Evolutionary conservation across 1,140 invertebrate genomes (phyloP).

Genomic region (Bombus confusus): DNA sequence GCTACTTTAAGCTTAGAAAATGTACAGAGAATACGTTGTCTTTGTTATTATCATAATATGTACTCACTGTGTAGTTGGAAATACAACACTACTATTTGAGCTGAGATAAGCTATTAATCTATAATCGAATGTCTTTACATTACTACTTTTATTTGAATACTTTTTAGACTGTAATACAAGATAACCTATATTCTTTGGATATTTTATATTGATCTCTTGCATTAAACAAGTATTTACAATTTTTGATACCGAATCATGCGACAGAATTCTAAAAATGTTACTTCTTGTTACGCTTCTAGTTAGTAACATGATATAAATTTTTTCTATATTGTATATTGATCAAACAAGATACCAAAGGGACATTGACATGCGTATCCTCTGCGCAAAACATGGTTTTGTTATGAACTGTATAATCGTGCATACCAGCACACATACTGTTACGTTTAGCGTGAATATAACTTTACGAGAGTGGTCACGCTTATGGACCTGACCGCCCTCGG

Average conservation of each 20-base stretch:
- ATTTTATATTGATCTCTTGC: not conserved
- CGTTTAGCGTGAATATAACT: no score
- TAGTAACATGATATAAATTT: constrained; percentile 59
- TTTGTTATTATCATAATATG: not conserved
- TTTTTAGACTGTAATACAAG: not conserved
- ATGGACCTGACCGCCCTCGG: no score
- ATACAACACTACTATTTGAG: not conserved
- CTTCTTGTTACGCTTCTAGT: constrained; percentile 31
- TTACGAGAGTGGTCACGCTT: no score
- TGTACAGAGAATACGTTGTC: not conserved
- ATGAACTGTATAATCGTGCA: not conserved
- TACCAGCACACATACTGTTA: no score
- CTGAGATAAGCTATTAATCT: constrained; percentile 11
- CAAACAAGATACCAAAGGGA: constrained; percentile 47
- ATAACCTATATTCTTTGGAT: constrained; percentile 64
- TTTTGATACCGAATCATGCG: not conserved
- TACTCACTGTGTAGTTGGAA: constrained; percentile 57
- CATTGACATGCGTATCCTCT: not conserved
- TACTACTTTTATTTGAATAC: constrained; percentile 31
- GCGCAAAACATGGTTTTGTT: not conserved
- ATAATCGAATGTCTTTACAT: not conserved
- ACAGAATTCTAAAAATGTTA: not conserved
- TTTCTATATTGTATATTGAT: constrained; percentile 55
- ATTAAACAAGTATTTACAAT: not conserved
- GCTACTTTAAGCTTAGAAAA: no score